Conservation (phyloP, 2,888 invertebrate genomes). For the Caenorhabditis sinica region DNA sequence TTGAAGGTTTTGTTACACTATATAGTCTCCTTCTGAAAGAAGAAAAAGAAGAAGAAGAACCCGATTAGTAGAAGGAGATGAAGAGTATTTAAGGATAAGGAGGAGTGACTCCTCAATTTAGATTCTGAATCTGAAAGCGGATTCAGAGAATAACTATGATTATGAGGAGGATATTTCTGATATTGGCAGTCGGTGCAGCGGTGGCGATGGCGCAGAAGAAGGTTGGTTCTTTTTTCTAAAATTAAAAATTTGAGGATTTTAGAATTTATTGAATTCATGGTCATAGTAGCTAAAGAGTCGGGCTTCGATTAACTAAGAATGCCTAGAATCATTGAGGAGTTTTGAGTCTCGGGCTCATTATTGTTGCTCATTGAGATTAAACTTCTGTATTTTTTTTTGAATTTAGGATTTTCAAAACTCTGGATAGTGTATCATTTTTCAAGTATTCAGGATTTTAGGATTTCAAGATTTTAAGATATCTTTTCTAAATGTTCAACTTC, state of each 20-base stretch:
- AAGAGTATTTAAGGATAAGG: constrained; percentile 46
- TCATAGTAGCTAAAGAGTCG: too few species aligned
- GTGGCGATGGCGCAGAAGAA: constrained; percentile 23
- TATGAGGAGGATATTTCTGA: constrained; percentile 12
- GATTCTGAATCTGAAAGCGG: constrained; percentile 2
- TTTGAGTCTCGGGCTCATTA: too few species aligned
- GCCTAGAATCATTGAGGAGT: not conserved
- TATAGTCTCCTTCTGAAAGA: not conserved
- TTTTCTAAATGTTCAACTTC: too few species aligned
- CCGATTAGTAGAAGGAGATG: not conserved
- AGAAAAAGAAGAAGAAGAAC: constrained; percentile 21
- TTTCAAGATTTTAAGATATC: too few species aligned
- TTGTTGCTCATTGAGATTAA: too few species aligned
- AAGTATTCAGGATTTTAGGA: too few species aligned
- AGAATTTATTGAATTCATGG: not conserved
- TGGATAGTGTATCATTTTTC: too few species aligned
- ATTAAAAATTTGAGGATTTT: not conserved
- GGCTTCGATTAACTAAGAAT: too few species aligned
- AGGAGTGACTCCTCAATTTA: constrained; percentile 55
- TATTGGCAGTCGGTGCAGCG: constrained; percentile 21
- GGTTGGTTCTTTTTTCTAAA: constrained; percentile 27
- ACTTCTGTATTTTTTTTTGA: too few species aligned
- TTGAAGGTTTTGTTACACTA: constrained; percentile 61
- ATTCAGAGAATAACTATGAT: not conserved
- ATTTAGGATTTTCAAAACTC: too few species aligned